phyloP scores from a whole-genome alignment of 2,888 invertebrate species.

The Drosophila atripex region DNA sequence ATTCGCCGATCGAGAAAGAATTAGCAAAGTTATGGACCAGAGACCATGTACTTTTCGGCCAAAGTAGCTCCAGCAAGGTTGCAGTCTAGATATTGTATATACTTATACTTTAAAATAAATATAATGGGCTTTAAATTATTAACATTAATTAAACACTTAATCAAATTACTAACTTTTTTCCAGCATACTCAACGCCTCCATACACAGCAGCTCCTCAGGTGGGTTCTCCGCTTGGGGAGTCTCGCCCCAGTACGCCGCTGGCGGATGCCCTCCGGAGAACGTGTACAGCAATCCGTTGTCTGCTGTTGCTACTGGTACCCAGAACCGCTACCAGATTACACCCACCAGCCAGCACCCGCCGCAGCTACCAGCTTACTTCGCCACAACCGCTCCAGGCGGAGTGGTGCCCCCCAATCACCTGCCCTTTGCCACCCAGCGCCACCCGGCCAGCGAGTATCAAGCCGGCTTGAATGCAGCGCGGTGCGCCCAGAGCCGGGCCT shows the following conservation, averaged over 20 bases:
- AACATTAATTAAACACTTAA: neutral
- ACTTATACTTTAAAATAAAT: neutral
- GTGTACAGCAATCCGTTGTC: constrained; percentile 83
- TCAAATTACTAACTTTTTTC: neutral
- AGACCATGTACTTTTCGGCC: too few species aligned
- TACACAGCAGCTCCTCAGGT: constrained; percentile 84
- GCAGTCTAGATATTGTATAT: too few species aligned
- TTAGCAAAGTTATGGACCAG: too few species aligned
- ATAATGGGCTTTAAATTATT: too few species aligned
- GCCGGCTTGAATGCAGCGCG: constrained; percentile 81
- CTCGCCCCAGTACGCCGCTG: constrained; percentile 80
- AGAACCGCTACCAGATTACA: constrained; percentile 84
- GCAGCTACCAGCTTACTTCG: constrained; percentile 82
- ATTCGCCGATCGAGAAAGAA: too few species aligned
- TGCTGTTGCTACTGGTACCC: constrained; percentile 72
- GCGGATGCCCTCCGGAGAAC: constrained; percentile 78
- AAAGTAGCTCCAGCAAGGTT: too few species aligned
- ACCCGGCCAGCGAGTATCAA: constrained; percentile 83
- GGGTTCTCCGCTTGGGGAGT: constrained; percentile 84
- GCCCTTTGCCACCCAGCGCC: constrained; percentile 83
- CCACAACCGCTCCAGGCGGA: constrained; percentile 65
- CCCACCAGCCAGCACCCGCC: constrained; percentile 83
- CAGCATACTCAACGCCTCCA: constrained; percentile 83
- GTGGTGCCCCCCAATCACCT: constrained; percentile 82
- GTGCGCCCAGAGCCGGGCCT: constrained; percentile 82